Base-by-base conservation (phyloP, 2,888 invertebrate genomes). In the Crocallis elinguaria region DNA sequence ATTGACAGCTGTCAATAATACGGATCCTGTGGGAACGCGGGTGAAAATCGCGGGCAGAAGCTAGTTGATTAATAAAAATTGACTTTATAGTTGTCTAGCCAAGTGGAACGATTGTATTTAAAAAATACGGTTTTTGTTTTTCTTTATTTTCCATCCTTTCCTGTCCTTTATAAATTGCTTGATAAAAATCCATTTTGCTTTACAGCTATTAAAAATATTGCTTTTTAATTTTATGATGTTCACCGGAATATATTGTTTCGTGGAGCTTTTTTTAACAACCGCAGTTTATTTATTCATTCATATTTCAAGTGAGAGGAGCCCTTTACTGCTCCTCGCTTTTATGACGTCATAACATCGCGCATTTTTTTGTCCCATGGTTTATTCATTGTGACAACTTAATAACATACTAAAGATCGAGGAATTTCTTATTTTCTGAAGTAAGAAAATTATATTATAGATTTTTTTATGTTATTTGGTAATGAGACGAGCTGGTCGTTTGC, bases 321-420 rank as follows among this genome's bases (percentile, higher is more conserved):
- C 51, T 51, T 44, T 51, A 51, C 39, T 27, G 45, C 39, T 51
- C 45, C 35, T 45, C 51, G 45, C 21, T 45, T 51, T 51, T 51
- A 51, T 51, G 27, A 39, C 35, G 35, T 45, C 51, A 51, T 51
- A 51, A 51, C 45, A 35, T 25, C 37, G 19, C 25, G 29, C 7
- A 41, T 39, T 51, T 51, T 50, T 45, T 38, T 43, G 8, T 21
- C 14, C 37, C 37, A 45, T 51, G 51, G 44, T 39, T 51, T 51
- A 44, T 44, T 51, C 51, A 51, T 50, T 30, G 23, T 25, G 37
- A 33, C 44, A 49, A 49, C 27, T 35, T 27, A 21, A 27, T n/a
- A 29, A 32, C 30, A 30, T 30, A 38, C 36, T 17, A 17, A 27
- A 35, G 32, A 39, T 25, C 1, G 9, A 25, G 9, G 8, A n/a